Evolutionary conservation across 2,888 invertebrate species (phyloP).

Genomic region (Urechis unicinctus): DNA sequence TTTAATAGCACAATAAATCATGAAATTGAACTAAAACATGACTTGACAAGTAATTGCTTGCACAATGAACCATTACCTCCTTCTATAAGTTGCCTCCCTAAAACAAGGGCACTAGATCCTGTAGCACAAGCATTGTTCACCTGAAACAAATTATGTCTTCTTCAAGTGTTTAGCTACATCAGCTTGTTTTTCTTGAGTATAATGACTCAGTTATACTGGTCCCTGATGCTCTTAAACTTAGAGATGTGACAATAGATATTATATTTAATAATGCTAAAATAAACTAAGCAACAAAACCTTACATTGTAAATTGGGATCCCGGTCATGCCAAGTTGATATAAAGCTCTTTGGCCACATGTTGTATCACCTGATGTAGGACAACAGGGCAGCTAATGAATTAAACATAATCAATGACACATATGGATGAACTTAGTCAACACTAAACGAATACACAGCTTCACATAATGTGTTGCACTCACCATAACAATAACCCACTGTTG

Average conservation of each 20-base stretch:
- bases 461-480: constrained; percentile 52
- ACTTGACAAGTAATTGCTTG: no score
- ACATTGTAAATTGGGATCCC: constrained; percentile 95
- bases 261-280: background rate
- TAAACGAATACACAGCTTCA: background rate
- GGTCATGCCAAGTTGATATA: constrained; percentile 90
- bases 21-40: no score
- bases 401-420: background rate
- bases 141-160: constrained; percentile 31
- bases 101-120: constrained; percentile 82
- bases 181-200: no score
- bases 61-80: constrained; percentile 54
- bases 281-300: constrained; percentile 14
- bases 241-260: no score
- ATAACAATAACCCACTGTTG: constrained; percentile 83
- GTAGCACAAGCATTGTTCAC: constrained; percentile 97
- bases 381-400: background rate
- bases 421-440: background rate
- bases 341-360: constrained; percentile 86
- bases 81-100: constrained; percentile 89
- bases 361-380: constrained; percentile 66
- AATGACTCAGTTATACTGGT: no score
- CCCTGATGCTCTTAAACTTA: no score
- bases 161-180: no score
- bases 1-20: no score